A percentile compares a stretch with the other conserved stretches of the same genome.
These are phyloP conservation scores for Jordanella pulchra DNA, from an alignment of 2,797 vertebrate species.

Conservation along the genomic window DNA sequence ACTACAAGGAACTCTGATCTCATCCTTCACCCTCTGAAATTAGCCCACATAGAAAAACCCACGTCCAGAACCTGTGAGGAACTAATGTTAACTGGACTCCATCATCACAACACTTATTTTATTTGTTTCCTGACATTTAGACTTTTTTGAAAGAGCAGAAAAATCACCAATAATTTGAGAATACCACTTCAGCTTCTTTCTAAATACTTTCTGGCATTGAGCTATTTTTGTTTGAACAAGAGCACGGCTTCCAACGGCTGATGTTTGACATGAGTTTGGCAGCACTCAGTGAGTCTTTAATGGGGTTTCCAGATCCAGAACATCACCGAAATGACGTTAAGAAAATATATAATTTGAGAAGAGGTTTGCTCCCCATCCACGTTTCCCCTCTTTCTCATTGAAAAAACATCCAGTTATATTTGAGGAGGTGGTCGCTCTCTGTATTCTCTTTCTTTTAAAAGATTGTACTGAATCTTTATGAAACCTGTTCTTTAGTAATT, in stretches of 20 bases:
- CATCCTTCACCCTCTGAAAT: conserved; percentile 47
- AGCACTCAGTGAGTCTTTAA: conserved; percentile 23
- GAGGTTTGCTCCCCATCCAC: not conserved
- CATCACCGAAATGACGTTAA: conserved; percentile 2
- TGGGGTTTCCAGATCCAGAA: conserved; percentile 33
- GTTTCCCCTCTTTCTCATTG: not conserved
- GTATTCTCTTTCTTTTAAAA: not conserved
- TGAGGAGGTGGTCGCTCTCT: not conserved
- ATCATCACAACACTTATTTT: conserved; percentile 21
- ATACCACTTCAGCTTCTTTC: conserved; percentile 33
- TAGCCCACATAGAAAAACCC: conserved; percentile 37
- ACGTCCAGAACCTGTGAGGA: too few species aligned
- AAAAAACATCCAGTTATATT: conserved; percentile 16
- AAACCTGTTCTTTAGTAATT: conserved; percentile 3
- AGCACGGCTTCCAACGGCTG: conserved; percentile 21
- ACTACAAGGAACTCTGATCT: conserved; percentile 27
- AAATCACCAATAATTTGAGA: conserved; percentile 45
- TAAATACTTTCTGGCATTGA: conserved; percentile 52
- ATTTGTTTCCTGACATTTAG: conserved; percentile 40
- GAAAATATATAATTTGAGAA: not conserved
- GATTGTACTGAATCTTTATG: not conserved
- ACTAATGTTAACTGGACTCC: conserved; percentile 34
- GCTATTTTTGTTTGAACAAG: conserved; percentile 15
- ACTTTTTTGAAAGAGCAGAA: conserved; percentile 46
- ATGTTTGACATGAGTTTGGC: conserved; percentile 44